Evolutionary conservation across 2,888 invertebrate species (phyloP).

Genomic region (Leucoma salicis): DNA sequence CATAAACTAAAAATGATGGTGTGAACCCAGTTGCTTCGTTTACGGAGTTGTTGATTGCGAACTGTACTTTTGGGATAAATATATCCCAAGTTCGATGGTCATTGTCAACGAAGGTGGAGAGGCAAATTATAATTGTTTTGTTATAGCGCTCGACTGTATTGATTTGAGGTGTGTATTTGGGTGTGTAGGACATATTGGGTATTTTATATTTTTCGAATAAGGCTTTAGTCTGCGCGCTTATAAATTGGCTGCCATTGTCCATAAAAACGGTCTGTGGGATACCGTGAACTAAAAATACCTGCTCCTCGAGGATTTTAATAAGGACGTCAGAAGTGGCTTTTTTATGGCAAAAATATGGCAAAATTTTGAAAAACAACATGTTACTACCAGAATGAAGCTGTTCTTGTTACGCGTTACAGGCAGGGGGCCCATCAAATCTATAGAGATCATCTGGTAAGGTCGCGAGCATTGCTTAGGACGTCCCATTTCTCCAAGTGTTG

Average conservation of each 20-base stretch:
- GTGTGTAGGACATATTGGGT: slow-evolving; percentile 20
- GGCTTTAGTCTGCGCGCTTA: slow-evolving; percentile 2
- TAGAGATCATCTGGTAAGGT: slow-evolving; percentile 13
- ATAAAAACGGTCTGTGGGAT: slow-evolving; percentile 28
- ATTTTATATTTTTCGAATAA: slow-evolving; percentile 27
- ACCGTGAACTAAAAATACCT: slow-evolving; percentile 34
- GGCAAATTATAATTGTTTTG: slow-evolving; percentile 1
- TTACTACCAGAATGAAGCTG: background rate
- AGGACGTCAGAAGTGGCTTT: background rate
- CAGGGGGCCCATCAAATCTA: slow-evolving; percentile 21
- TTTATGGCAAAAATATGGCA: background rate
- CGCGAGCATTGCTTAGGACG: slow-evolving; percentile 23
- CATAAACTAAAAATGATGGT: background rate
- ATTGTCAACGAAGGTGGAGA: background rate
- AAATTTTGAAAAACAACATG: background rate
- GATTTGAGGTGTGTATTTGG: slow-evolving; percentile 4
- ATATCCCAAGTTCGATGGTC: slow-evolving; percentile 1
- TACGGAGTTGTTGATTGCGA: background rate
- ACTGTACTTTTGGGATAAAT: background rate
- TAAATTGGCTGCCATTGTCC: slow-evolving; percentile 35
- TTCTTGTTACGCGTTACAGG: slow-evolving; percentile 10
- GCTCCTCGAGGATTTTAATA: slow-evolving; percentile 4
- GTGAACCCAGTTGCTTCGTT: slow-evolving; percentile 1
- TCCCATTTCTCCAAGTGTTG: slow-evolving; percentile 24
- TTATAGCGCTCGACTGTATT: slow-evolving; percentile 27